Conservation (phyloP, 2,113 vertebrate genomes). For the Equus przewalskii region DNA sequence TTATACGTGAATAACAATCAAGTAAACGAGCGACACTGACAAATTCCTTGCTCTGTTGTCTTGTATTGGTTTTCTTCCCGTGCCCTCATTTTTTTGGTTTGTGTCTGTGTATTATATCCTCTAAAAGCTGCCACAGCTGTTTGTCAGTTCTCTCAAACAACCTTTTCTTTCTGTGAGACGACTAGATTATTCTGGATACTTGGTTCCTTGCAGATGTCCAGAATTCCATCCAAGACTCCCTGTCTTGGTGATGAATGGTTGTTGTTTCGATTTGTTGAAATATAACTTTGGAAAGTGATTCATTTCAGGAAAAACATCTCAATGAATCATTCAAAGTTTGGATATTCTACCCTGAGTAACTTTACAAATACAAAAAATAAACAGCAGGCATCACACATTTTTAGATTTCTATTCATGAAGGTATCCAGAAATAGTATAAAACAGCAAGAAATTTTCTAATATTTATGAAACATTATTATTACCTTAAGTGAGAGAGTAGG, state of each 20-base stretch:
- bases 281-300: neutral
- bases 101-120: conserved; percentile 31
- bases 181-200: neutral
- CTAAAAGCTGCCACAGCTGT: conserved; percentile 59
- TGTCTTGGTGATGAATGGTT: neutral
- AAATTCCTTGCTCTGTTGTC: conserved; percentile 56
- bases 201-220: neutral
- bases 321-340: neutral
- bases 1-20: conserved; percentile 79
- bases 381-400: neutral
- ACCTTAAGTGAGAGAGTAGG: neutral
- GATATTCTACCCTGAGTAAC: neutral
- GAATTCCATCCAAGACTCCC: conserved; percentile 19
- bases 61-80: conserved; percentile 68
- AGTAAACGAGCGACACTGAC: conserved; percentile 61
- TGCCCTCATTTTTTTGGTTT: conserved; percentile 52
- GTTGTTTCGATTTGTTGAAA: conserved; percentile 11
- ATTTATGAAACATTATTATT: neutral
- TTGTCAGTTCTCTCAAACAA: neutral
- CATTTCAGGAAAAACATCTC: neutral
- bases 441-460: neutral
- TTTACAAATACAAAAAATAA: neutral
- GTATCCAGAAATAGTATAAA: neutral
- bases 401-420: neutral
- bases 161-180: conserved; percentile 30